A percentile compares a stretch with the other conserved stretches of the same genome.
These are phyloP conservation scores for Phalera bucephala DNA, from an alignment of 2,888 invertebrate species.

Conservation along the genomic window DNA sequence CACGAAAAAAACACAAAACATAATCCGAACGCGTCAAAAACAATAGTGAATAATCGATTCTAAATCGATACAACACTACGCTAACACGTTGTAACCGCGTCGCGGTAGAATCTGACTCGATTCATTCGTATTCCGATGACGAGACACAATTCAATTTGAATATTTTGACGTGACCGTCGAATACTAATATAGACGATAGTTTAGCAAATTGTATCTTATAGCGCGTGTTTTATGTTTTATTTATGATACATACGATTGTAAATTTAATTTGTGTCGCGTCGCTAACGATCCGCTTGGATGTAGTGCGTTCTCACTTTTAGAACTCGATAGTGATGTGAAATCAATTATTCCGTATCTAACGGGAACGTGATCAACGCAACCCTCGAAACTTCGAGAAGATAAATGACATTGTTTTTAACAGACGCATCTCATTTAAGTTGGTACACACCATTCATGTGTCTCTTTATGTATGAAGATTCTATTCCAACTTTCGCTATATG, in stretches of 20 bases:
- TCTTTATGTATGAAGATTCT: conserved; percentile 41
- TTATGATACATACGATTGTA: conserved; percentile 58
- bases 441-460: conserved; percentile 46
- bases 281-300: conserved; percentile 30
- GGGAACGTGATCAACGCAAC: conserved; percentile 3
- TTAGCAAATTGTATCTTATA: conserved; percentile 71
- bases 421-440: conserved; percentile 51
- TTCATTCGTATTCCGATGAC: conserved; percentile 67
- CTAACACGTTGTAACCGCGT: conserved; percentile 58
- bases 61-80: conserved; percentile 47
- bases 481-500: conserved; percentile 51
- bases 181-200: conserved; percentile 67
- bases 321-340: conserved; percentile 27
- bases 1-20: conserved; percentile 37
- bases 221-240: conserved; percentile 64
- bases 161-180: conserved; percentile 65
- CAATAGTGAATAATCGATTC: conserved; percentile 52
- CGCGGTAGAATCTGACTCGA: conserved; percentile 47
- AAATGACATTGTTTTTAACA: conserved; percentile 40
- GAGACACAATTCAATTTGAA: conserved; percentile 72
- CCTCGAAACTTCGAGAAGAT: conserved; percentile 26
- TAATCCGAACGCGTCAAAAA: conserved; percentile 41
- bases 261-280: conserved; percentile 59
- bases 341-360: conserved; percentile 2
- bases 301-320: conserved; percentile 31